Percentiles rank a stretch among this genome's conserved stretches.
Evolutionary conservation across 2,888 invertebrate species (phyloP).

Genomic region (Epirrhoe tristata): DNA sequence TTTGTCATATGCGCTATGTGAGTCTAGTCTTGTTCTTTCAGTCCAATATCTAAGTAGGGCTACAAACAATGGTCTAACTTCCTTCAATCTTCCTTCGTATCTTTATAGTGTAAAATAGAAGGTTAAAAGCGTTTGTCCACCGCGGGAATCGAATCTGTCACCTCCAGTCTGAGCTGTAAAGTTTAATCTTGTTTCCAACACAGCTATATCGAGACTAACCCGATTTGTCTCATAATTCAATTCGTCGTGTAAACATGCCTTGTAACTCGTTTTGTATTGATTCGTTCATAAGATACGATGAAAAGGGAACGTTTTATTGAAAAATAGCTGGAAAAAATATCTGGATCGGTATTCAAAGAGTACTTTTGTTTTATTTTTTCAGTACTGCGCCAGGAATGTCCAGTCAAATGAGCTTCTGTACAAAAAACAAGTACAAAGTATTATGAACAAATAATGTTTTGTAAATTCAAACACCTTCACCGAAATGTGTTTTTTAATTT

Average conservation of each 20-base stretch:
- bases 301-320: slow-evolving; percentile 10
- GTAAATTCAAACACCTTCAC: too few species aligned
- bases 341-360: not conserved
- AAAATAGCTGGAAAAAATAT: slow-evolving; percentile 2
- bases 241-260: slow-evolving; percentile 21
- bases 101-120: too few species aligned
- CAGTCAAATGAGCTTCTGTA: not conserved
- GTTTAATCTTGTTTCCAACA: slow-evolving; percentile 9
- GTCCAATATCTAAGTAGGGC: too few species aligned
- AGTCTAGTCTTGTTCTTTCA: too few species aligned
- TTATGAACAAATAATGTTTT: not conserved
- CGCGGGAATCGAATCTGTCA: not conserved
- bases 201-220: slow-evolving; percentile 13
- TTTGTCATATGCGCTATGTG: too few species aligned
- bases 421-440: not conserved
- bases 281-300: slow-evolving; percentile 9
- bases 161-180: not conserved
- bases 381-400: not conserved
- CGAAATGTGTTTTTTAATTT: too few species aligned
- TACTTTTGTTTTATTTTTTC: not conserved
- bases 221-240: slow-evolving; percentile 22
- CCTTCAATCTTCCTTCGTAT: too few species aligned
- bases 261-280: slow-evolving; percentile 28
- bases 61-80: too few species aligned
- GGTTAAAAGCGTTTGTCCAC: too few species aligned